Percentiles rank a stretch among this genome's conserved stretches.
Evolutionary conservation across 2,113 vertebrate species (phyloP).

Genomic region (Cyprichromis sp.): DNA sequence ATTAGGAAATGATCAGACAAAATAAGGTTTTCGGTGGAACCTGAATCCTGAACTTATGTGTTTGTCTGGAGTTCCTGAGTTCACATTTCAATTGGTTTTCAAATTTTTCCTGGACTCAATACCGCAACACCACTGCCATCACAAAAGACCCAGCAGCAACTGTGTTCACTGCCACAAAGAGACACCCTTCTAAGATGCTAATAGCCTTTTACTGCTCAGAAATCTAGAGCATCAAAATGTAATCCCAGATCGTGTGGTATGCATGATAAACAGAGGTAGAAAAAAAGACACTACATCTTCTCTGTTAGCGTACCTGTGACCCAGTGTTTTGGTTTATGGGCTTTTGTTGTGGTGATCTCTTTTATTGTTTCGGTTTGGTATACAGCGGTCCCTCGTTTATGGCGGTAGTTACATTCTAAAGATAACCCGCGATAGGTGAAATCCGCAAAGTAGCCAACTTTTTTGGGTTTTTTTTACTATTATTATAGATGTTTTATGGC

Average conservation of each 20-base stretch:
- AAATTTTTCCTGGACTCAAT: not conserved
- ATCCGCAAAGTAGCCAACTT: rapidly evolving
- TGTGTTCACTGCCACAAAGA: not conserved
- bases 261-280: not conserved
- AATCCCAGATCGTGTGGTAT: not conserved
- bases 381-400: not conserved
- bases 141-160: not conserved
- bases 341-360: not conserved
- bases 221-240: not conserved
- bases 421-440: not conserved
- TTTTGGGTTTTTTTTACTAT: not conserved
- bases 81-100: not conserved
- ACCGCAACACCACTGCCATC: not conserved
- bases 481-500: not conserved
- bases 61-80: not conserved
- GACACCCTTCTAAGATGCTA: not conserved
- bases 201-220: not conserved
- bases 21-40: rapidly evolving
- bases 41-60: not conserved
- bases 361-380: not conserved
- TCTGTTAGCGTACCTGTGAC: not conserved
- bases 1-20: not conserved
- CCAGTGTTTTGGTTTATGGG: not conserved
- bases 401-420: not conserved
- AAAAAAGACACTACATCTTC: not conserved